These are phyloP conservation scores for Enteromius mattozi DNA, from an alignment of 2,797 vertebrate genomes.

Conservation along the genomic window DNA sequence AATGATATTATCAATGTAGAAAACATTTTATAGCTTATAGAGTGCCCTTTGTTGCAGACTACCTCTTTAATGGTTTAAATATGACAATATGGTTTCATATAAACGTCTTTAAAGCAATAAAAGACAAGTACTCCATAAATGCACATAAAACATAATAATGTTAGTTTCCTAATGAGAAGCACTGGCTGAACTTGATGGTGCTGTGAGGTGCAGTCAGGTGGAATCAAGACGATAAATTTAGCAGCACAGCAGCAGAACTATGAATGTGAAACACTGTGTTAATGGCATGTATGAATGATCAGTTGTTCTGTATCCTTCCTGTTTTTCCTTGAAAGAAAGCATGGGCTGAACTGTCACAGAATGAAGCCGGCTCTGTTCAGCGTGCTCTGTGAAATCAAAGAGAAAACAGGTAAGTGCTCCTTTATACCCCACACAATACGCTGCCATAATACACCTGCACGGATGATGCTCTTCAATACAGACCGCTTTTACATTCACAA, in stretches of 20 bases:
- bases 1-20: not conserved
- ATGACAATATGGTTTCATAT: not conserved
- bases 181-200: not conserved
- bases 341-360: conserved; percentile 87
- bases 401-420: conserved; percentile 83
- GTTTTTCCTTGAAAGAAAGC: conserved; percentile 76
- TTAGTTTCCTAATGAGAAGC: not conserved
- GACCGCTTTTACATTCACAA: not conserved
- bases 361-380: conserved; percentile 90
- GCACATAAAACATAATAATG: not conserved
- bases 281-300: not conserved
- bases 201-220: not conserved
- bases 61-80: not conserved
- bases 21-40: not conserved
- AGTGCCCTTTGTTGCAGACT: not conserved
- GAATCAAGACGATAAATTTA: not conserved
- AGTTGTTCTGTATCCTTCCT: conserved; percentile 32
- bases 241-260: not conserved
- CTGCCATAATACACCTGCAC: not conserved
- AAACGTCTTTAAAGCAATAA: not conserved
- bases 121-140: not conserved
- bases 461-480: conserved; percentile 16
- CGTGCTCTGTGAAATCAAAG: conserved; percentile 89
- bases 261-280: not conserved
- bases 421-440: not conserved